phyloP scores from a whole-genome alignment of 2,888 invertebrate species.

The Oxyscelio sp. region DNA sequence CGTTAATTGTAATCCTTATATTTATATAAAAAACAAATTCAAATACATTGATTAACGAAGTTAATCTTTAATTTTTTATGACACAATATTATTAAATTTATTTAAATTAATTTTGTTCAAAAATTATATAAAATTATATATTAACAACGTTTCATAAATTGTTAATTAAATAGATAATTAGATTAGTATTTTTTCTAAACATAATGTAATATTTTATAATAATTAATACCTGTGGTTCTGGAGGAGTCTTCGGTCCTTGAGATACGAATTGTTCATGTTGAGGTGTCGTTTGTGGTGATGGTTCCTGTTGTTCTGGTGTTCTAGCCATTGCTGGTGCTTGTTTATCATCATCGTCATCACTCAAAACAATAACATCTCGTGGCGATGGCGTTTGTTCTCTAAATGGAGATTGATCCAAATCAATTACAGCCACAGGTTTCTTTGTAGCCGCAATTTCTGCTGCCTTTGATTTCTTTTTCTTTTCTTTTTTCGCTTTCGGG shows the following conservation, averaged over 20 bases:
- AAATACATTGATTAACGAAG: too few species aligned
- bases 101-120: too few species aligned
- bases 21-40: too few species aligned
- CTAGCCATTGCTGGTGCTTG: constrained; percentile 79
- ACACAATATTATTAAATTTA: too few species aligned
- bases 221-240: constrained; percentile 92
- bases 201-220: too few species aligned
- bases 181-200: too few species aligned
- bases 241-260: constrained; percentile 93
- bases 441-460: constrained; percentile 89
- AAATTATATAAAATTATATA: too few species aligned
- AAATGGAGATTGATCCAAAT: constrained; percentile 95
- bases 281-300: constrained; percentile 81
- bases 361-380: constrained; percentile 94
- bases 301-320: constrained; percentile 81
- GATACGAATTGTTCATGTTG: constrained; percentile 85
- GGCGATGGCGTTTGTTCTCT: constrained; percentile 95
- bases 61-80: too few species aligned
- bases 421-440: constrained; percentile 95
- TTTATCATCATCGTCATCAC: constrained; percentile 92
- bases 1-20: too few species aligned
- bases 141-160: too few species aligned
- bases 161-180: too few species aligned
- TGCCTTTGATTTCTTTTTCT: constrained; percentile 87
- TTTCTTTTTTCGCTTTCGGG: constrained; percentile 86